Conservation (phyloP, 2,113 vertebrate species). For the Bubo blakistoni region DNA sequence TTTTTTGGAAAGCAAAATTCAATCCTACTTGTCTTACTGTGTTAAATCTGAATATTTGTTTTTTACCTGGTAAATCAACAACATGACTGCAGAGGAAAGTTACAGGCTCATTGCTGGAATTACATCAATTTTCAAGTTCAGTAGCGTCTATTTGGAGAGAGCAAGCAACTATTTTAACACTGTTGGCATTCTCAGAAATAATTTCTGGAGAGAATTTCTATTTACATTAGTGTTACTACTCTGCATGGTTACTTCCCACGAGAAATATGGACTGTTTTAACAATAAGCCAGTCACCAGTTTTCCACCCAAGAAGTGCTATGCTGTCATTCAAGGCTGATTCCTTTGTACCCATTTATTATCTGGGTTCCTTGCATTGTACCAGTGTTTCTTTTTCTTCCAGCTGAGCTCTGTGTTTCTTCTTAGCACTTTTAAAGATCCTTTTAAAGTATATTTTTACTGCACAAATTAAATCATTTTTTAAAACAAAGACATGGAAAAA, state of each 20-base stretch:
- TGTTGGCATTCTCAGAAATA: conserved; percentile 20
- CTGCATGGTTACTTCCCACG: conserved; percentile 35
- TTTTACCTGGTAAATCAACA: neutral
- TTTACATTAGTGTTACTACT: conserved; percentile 57
- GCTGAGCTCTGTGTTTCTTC: neutral
- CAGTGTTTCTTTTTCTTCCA: neutral
- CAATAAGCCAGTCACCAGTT: conserved; percentile 22
- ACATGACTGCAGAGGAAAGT: neutral
- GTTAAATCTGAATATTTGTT: neutral
- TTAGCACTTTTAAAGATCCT: neutral
- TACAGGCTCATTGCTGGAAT: neutral
- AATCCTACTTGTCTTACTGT: neutral
- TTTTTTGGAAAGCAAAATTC: neutral
- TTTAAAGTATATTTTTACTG: neutral
- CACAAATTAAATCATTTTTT: neutral
- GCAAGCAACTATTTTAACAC: conserved; percentile 32
- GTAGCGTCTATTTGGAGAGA: conserved; percentile 19
- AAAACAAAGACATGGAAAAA: neutral
- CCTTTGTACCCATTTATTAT: neutral
- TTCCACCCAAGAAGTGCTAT: neutral
- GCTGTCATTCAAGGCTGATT: neutral
- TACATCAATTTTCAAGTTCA: neutral
- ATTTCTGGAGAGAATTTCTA: conserved; percentile 41
- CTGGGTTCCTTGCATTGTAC: neutral
- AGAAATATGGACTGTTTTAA: conserved; percentile 58